phyloP scores from a whole-genome alignment of 2,113 vertebrate species.

The Agapornis roseicollis region DNA sequence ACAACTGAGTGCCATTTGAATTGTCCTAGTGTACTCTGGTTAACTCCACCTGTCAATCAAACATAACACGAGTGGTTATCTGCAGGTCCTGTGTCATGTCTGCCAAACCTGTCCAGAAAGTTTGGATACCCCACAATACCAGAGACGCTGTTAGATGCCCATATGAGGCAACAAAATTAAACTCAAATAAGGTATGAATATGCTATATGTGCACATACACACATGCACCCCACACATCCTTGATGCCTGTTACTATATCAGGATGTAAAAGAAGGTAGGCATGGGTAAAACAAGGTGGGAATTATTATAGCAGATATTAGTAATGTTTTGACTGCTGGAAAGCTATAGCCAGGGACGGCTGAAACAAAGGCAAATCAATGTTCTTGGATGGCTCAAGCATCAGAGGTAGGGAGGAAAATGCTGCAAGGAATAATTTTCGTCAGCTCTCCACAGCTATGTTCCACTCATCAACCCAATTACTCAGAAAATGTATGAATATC shows the following conservation, averaged over 20 bases:
- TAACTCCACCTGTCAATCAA: background rate
- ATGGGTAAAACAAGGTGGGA: background rate
- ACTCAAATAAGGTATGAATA: background rate
- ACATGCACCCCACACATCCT: background rate
- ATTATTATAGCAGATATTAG: background rate
- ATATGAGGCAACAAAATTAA: background rate
- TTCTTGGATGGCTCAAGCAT: background rate
- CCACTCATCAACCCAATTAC: background rate
- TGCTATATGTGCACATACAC: background rate
- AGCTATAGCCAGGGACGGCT: background rate
- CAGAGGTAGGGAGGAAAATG: background rate
- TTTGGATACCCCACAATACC: background rate
- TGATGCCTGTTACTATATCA: background rate
- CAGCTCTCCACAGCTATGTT: background rate
- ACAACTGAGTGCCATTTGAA: background rate
- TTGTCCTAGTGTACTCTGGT: background rate
- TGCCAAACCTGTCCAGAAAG: background rate
- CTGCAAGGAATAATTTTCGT: background rate
- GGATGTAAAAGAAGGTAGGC: background rate
- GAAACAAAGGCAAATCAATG: background rate
- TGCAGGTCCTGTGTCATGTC: background rate
- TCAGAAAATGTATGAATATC: background rate
- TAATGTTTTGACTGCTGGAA: background rate
- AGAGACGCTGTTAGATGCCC: background rate
- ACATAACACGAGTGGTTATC: background rate